Evolutionary conservation across 2,113 vertebrate genomes (phyloP), one percentile per base, ranked within the genome.

Genomic region (Podarcis muralis): DNA sequence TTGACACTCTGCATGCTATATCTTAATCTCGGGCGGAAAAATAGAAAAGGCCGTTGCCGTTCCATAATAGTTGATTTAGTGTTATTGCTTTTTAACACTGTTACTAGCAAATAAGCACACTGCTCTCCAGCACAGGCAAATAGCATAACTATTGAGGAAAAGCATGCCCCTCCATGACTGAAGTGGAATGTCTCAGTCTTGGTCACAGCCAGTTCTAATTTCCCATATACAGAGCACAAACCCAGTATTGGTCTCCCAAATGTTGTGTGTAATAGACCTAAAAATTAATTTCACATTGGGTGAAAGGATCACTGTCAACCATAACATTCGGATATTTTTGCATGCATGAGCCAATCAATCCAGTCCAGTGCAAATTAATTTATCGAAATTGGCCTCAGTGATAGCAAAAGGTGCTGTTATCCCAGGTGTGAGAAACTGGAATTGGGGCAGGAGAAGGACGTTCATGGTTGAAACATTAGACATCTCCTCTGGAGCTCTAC

Each of bases 261-360:
- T 93, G 83, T 91, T 16, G 81, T 91, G 89, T 92, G 94, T 95
- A 94, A 94, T 91, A 90, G 88, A 92, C 94, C 92, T 89, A 89
- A 92, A 95, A 95, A 95, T 94, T 94, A 94, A 95, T 96, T 95
- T 95, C 90, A 89, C 86, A 90, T 91, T 0, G 2, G 71, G 92
- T 89, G 91, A 88, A 0, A 0, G 0, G 37, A 87, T 95, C 59
- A 3, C 88, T 20, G 8, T 90, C 91, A 81, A 84, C 86, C 40
- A 0, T 71, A n/a, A 82, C 40, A 22, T 84, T 74, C 75, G 16
- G 43, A 57, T 35, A 68, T 80, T 35, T 88, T 72, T 86, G 72
- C 85, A 57, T 74, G 74, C 87, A 91, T 90, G 91, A 86, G 75
- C 0, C 76, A 93, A 90, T 72, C 65, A 75, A 2, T 0, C 0